Conservation (phyloP, 2,797 vertebrate genomes). For the Sciurus carolinensis region DNA sequence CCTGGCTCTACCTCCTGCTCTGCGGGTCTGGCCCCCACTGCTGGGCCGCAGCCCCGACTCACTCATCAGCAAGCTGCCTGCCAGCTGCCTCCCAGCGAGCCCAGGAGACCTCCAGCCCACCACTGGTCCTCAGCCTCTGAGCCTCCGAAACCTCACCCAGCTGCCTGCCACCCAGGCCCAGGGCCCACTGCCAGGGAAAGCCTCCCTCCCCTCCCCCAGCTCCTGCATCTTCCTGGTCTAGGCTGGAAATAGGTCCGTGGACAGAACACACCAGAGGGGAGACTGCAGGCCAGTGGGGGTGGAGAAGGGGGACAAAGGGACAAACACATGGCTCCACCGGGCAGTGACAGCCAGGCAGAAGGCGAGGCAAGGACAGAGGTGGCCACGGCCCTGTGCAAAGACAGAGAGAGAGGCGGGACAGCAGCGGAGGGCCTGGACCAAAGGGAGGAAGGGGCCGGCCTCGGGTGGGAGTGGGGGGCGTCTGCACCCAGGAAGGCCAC, state of each 20-base stretch:
- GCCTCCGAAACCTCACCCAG: not conserved
- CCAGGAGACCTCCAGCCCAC: not conserved
- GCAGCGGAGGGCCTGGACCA: not conserved
- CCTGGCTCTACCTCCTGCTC: too few species aligned
- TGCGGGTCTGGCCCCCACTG: too few species aligned
- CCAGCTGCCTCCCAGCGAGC: too few species aligned
- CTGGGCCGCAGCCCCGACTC: too few species aligned
- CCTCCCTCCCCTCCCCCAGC: too few species aligned
- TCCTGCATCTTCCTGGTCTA: too few species aligned
- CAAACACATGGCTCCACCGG: not conserved
- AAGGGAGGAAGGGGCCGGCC: not conserved
- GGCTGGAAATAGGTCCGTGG: too few species aligned
- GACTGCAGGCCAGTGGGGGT: conserved; percentile 2
- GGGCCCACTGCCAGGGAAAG: not conserved
- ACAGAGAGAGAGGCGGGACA: not conserved
- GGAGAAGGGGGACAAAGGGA: not conserved
- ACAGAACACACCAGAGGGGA: not conserved
- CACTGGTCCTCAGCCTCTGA: too few species aligned
- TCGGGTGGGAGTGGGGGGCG: not conserved
- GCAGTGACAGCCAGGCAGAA: not conserved
- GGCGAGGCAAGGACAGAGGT: too few species aligned
- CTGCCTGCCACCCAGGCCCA: not conserved
- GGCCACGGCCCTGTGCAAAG: not conserved
- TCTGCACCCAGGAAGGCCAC: not conserved
- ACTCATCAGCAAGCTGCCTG: too few species aligned